Evolutionary conservation across 1,140 invertebrate genomes (phyloP).

Genomic region (Caenorhabditis brenneri): DNA sequence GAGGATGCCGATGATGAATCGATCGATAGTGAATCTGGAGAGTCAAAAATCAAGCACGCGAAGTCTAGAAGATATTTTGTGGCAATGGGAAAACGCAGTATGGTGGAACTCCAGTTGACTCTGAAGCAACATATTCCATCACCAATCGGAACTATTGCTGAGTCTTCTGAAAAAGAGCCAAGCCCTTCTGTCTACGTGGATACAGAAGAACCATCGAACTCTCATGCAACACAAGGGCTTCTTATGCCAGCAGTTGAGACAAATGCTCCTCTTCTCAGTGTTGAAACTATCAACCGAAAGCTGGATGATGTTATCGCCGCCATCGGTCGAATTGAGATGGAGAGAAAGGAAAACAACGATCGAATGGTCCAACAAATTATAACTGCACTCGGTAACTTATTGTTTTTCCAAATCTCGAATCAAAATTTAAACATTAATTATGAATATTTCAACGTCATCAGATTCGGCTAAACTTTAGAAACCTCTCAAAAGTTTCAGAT

Average conservation of each 20-base stretch:
- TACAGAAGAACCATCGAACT: background rate
- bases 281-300: background rate
- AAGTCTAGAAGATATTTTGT: background rate
- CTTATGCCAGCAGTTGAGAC: background rate
- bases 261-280: background rate
- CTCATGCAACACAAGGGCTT: background rate
- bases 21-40: background rate
- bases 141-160: background rate
- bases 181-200: constrained; percentile 1
- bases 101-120: background rate
- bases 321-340: background rate
- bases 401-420: background rate
- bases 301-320: background rate
- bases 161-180: background rate
- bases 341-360: background rate
- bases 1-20: background rate
- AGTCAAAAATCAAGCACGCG: background rate
- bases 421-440: too few species aligned
- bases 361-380: constrained; percentile 13
- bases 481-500: background rate
- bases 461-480: background rate
- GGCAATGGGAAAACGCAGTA: background rate
- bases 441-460: too few species aligned
- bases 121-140: background rate
- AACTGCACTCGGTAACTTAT: background rate